Evolutionary conservation across 35 echinoderm and acorn worm species (phyloP).

Genomic region (Nesometra sesokonis): DNA sequence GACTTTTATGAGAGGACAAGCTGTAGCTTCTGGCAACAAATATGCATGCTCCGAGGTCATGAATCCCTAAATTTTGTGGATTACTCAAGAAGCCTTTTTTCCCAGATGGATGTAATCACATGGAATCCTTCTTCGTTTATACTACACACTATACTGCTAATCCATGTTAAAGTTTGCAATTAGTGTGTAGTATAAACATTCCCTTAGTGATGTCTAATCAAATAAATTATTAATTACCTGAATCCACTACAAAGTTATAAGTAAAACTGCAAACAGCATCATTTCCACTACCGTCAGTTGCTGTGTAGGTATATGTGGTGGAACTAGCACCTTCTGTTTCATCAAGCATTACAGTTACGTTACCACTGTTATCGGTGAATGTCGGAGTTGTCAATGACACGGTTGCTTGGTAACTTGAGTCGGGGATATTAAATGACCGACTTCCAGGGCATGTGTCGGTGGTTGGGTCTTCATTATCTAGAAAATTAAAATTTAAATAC

Average conservation of each 20-base stretch:
- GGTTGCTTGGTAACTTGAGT: not conserved
- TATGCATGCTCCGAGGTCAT: no score
- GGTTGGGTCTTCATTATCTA: not conserved
- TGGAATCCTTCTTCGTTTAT: no score
- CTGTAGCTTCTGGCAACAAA: no score
- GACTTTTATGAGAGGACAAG: no score
- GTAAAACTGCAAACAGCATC: not conserved
- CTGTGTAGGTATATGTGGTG: not conserved
- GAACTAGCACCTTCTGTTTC: not conserved
- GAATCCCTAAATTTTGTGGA: no score
- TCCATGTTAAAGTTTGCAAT: no score
- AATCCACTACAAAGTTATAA: not conserved
- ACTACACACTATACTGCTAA: no score
- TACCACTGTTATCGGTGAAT: not conserved
- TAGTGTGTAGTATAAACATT: no score
- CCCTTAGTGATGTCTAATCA: no score
- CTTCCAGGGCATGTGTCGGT: not conserved
- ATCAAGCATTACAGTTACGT: not conserved
- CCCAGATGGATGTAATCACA: no score
- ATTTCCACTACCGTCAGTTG: not conserved
- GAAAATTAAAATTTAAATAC: not conserved
- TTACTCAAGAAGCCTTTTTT: no score
- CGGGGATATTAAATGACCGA: not conserved
- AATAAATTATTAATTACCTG: not conserved
- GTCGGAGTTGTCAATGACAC: not conserved